Evolutionary conservation across 2,797 vertebrate genomes (phyloP).

Genomic region (Odontamblyopus rebecca): DNA sequence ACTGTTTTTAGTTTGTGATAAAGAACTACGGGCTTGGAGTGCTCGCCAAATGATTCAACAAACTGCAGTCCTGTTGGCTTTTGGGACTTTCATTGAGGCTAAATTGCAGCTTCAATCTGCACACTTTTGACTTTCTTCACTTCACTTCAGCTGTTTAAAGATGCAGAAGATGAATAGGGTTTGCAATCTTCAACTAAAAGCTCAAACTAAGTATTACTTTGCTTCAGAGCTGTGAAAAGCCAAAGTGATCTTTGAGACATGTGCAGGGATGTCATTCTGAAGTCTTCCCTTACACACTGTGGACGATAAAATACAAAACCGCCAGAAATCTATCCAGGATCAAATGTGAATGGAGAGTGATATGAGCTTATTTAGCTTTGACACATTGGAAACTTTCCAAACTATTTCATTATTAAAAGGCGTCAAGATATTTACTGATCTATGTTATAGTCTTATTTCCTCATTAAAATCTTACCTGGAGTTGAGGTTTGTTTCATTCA

Average conservation of each 20-base stretch:
- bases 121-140: constrained; percentile 4
- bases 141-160: constrained; percentile 26
- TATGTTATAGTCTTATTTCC: too few species aligned
- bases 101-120: constrained; percentile 3
- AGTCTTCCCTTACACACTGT: not conserved
- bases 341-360: not conserved
- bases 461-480: too few species aligned
- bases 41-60: constrained; percentile 6
- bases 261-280: not conserved
- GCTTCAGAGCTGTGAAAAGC: constrained; percentile 16
- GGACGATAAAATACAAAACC: constrained; percentile 22
- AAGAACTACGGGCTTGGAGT: not conserved
- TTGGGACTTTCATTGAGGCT: not conserved
- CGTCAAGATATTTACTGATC: too few species aligned
- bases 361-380: not conserved
- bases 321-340: constrained; percentile 14
- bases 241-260: constrained; percentile 20
- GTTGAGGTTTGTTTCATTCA: too few species aligned
- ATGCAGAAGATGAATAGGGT: constrained; percentile 18
- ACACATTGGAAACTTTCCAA: too few species aligned
- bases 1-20: constrained; percentile 3
- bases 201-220: constrained; percentile 6
- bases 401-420: too few species aligned
- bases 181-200: constrained; percentile 13
- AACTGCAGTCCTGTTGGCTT: not conserved